Base-by-base conservation (phyloP, 2,113 vertebrate genomes). In the Centropus unirufus region DNA sequence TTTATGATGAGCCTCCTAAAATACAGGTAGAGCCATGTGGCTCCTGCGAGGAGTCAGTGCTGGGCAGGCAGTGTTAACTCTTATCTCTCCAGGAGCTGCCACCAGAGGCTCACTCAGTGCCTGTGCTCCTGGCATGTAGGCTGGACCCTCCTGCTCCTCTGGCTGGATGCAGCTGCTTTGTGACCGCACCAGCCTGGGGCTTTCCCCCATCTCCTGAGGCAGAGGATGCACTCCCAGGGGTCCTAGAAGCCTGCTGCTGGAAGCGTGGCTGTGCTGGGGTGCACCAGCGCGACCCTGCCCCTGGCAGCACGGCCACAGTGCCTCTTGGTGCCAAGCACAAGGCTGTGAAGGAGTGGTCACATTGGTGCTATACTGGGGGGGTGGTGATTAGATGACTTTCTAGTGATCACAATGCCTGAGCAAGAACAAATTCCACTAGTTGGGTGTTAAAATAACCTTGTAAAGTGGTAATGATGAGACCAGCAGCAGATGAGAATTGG, bases 71-170 rank as follows among this genome's bases (percentile, higher is more conserved):
- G 11, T 1, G 26, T 8, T 68, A 22, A 12, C 44, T 67, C 74
- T 10, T 27, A 3, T 58, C 20, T 58, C 26, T 46, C 30, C 15
- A 14, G 79, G 54, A 39, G 3, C 40, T 79, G 72, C 29, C 51
- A 42, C 44, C 63, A 21, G 22, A 51, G 52, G 55, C 52, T 70
- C 32, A 4, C 36, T 49, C 10, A 3, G 55, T 6, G 4, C 64
- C 54, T 3, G 2, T 1, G 14, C 32, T 77, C 34, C 34, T 13
- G 39, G 47, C 42, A 49, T 29, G 0, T 0, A 0, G 59, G 27
- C 64, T 64, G 61, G 67, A 20, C 24, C 42, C 61, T 93, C 49
- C 39, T 3, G 47, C 51, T 42, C 8, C 61, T 78, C 46, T 2
- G 8, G 16, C 51, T 34, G 59, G 54, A 10, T 3, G 0, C 0